phyloP scores from a whole-genome alignment of 2,113 vertebrate species.

The Sitta europaea region DNA sequence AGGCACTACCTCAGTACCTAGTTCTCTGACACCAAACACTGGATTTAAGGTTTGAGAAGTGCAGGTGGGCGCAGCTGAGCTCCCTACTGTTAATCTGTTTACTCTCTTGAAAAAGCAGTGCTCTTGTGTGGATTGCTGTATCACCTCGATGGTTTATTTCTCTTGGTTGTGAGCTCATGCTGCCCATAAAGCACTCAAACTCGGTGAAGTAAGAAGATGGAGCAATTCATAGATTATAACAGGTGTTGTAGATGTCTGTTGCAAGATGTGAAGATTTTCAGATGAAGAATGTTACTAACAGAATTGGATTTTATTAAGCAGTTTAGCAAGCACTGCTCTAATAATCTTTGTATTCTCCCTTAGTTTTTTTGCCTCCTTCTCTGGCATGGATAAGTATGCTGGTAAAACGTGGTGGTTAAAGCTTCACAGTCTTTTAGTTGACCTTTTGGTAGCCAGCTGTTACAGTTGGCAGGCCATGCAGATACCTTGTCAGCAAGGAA shows the following conservation, averaged over 20 bases:
- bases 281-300: neutral
- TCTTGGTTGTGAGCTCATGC: neutral
- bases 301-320: neutral
- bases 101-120: neutral
- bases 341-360: neutral
- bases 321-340: neutral
- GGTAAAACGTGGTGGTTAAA: accelerated
- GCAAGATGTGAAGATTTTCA: neutral
- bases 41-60: neutral
- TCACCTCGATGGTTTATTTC: neutral
- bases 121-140: neutral
- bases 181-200: accelerated
- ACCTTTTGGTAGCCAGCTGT: neutral
- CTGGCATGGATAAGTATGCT: neutral
- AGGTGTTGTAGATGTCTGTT: accelerated
- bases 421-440: neutral
- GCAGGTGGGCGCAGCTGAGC: neutral
- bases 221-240: accelerated
- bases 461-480: neutral
- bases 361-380: neutral
- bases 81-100: accelerated
- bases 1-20: too few relatives aligned
- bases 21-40: neutral
- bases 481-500: neutral
- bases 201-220: neutral